These are phyloP conservation scores for Panulirus ornatus DNA, from an alignment of 1,140 invertebrate species.

Conservation along the genomic window DNA sequence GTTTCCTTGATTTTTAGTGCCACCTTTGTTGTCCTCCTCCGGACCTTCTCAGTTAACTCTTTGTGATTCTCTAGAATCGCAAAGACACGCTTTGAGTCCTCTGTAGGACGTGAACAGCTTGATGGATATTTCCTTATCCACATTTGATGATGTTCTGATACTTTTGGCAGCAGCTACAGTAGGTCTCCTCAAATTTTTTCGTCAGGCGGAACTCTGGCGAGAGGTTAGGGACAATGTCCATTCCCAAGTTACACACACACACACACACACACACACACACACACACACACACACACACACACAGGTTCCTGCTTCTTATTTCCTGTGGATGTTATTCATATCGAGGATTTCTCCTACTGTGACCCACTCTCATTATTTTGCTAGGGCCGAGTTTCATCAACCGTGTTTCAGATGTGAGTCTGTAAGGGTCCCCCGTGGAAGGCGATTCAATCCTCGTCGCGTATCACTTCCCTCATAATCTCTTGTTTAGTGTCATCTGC, in stretches of 20 bases:
- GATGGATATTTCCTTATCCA: too few relatives aligned
- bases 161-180: neutral
- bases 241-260: neutral
- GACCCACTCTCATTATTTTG: neutral
- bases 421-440: too few relatives aligned
- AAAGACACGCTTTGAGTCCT: neutral
- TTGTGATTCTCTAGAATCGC: too few relatives aligned
- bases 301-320: too few relatives aligned
- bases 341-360: neutral
- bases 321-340: neutral
- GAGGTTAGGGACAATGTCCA: too few relatives aligned
- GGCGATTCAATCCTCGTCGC: too few relatives aligned
- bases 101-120: too few relatives aligned
- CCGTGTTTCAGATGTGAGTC: neutral
- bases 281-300: constrained; percentile 8
- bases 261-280: neutral
- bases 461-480: too few relatives aligned
- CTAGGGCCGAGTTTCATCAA: neutral
- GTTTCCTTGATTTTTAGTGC: neutral
- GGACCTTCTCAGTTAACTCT: too few relatives aligned
- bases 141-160: neutral
- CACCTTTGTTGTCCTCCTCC: too few relatives aligned
- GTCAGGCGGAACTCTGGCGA: neutral
- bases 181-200: neutral
- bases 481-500: too few relatives aligned